A percentile compares a stretch with the other conserved stretches of the same genome.
These are phyloP conservation scores for Byasa hedistus DNA, from an alignment of 2,888 invertebrate genomes.

Conservation along the genomic window DNA sequence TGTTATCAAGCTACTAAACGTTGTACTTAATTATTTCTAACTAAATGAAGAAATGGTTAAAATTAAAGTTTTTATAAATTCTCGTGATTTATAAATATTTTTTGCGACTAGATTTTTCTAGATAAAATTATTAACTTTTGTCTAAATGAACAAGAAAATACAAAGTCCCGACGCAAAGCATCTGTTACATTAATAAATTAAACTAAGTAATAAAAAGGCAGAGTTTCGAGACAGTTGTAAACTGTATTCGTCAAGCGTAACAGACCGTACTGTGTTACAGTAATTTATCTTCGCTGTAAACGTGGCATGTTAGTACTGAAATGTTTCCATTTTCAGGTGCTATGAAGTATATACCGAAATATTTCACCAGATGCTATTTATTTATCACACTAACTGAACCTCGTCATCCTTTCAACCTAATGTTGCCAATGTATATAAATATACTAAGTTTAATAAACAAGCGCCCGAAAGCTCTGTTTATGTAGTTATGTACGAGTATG, in stretches of 20 bases:
- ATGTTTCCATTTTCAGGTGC: slow-evolving; percentile 8
- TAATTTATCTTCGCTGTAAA: slow-evolving; percentile 14
- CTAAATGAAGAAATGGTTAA: no score
- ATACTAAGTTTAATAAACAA: no score
- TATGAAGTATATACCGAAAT: not conserved
- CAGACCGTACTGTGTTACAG: slow-evolving; percentile 10
- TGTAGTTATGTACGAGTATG: no score
- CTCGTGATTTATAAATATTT: no score
- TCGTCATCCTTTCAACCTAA: no score
- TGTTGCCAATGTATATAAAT: no score
- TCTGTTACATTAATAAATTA: not conserved
- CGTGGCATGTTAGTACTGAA: slow-evolving; percentile 7
- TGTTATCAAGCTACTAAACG: no score
- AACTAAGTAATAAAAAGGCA: not conserved
- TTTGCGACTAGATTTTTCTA: no score
- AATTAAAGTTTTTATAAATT: no score
- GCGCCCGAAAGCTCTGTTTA: no score
- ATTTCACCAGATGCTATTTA: not conserved
- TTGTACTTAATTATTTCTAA: no score
- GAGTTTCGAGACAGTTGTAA: slow-evolving; percentile 3
- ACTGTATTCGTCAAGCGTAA: slow-evolving; percentile 10
- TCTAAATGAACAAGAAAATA: not conserved
- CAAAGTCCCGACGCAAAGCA: not conserved
- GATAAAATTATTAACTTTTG: no score
- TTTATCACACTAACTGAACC: not conserved